Base-by-base conservation (phyloP, 2,113 vertebrate genomes). In the Felis chaus region DNA sequence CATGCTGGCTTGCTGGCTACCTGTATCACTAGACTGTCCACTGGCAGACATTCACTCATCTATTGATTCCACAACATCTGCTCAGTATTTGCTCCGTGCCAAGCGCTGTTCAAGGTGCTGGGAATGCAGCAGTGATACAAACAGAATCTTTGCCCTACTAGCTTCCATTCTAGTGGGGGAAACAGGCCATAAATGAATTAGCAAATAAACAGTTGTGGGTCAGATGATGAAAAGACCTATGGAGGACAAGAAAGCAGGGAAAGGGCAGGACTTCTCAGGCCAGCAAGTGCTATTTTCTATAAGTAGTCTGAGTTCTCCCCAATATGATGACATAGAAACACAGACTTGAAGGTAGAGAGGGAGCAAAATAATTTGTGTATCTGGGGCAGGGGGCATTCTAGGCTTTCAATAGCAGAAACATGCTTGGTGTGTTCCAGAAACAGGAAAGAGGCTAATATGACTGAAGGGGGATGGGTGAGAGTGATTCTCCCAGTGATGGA, bases 401-500 rank as follows among this genome's bases (percentile, higher is more conserved):
- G 36, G 63, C 82, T 80, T 21, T 13, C 41, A 2, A 63, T 4
- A 55, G 69, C 65, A 78, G 61, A 25, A 19, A 69, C 7, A 13
- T 25, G 57, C 25, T 31, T 80, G 25, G 19, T n/a, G 9, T 41
- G 45, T 57, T 88, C 66, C 86, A 41, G 73, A 65, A 83, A 84
- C 10, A 36, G 68, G 19, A 45, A 55, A 7, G 31, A 27, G 14
- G 11, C 41, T 45, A 15, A 19, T 31, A 21, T 10, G 69, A 12
- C 10, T 48, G n/a, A 4, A 5, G 4, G 27, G 66, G 45, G 39
- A 27, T 4, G 8, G 23, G 63, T 21, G 3, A 48, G 36, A 12
- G 12, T 2, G 10, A 12, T 19, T 31, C 65, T 45, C 33, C 2
- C 6, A 1, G 12, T 29, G 15, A 36, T 0, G 10, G 39, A 29